Base-by-base conservation (phyloP, 2,113 vertebrate species). In the Mormoops blainvillei region DNA sequence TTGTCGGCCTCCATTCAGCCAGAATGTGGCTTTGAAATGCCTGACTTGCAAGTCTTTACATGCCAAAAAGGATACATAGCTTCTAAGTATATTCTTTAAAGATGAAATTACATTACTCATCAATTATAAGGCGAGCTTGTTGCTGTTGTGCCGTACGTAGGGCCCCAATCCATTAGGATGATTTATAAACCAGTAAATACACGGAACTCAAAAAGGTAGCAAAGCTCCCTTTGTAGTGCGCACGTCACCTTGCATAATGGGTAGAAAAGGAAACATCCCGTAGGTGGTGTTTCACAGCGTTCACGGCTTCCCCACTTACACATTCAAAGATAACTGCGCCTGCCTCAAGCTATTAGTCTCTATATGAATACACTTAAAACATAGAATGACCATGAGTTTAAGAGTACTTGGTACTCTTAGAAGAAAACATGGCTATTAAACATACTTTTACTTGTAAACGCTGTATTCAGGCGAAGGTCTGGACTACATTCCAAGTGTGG, bases 181-280 rank as follows among this genome's bases (percentile, higher is more conserved):
- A 73, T 95, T 97, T 91, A 85, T 94, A 97, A 97, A 63, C 18
- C 83, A 96, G n/a, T 50, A 94, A 97, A 95, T 70, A 96, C 14
- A 82, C 24, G 93, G 61, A n/a, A 89, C 16, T 94, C 2, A 94
- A 81, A 95, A 92, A 93, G 10, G 56, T 3, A 89, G 12, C 83
- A 92, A 83, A 8, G 5, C 52, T 92, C 78, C 7, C 48, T 96
- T 96, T 94, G 91, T 71, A 97, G 48, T 94, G 86, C 76, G 90
- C 10, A 1, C 31, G 45, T 81, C 38, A 96, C 8, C 41, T 50
- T 38, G 90, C 7, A 6, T 8, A 95, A 94, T 7, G 36, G 26
- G 38, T 78, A 54, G 84, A 48, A 77, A 56, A 71, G 2, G 16
- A 24, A 95, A 97, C 96, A 94, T 85, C 13, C 87, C 20, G 65